phyloP scores from a whole-genome alignment of 2,797 vertebrate species.

The Gallinago stenura region DNA sequence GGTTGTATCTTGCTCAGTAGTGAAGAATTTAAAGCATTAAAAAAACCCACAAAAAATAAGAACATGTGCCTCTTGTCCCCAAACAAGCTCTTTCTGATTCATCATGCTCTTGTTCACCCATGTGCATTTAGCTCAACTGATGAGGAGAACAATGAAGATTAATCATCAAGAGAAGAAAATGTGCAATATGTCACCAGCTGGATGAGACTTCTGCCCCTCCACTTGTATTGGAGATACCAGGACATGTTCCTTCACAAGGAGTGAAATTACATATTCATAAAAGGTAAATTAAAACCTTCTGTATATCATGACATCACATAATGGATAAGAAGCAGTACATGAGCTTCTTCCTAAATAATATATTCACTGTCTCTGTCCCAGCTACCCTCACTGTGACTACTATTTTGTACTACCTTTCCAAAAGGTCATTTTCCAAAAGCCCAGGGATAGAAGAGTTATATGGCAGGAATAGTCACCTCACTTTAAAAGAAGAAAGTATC shows the following conservation, averaged over 20 bases:
- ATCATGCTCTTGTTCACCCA: background rate
- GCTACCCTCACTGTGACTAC: background rate
- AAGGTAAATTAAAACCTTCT: background rate
- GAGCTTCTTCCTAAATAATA: background rate
- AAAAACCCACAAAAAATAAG: background rate
- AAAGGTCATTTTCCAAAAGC: background rate
- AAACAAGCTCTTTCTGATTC: background rate
- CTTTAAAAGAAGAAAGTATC: background rate
- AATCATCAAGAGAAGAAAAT: background rate
- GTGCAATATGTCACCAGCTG: background rate
- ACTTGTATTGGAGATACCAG: background rate
- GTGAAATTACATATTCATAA: background rate
- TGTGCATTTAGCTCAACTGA: background rate
- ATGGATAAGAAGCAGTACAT: background rate
- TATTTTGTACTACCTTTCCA: background rate
- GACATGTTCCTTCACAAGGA: background rate
- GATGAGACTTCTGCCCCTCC: background rate
- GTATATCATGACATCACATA: background rate
- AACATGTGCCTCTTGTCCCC: background rate
- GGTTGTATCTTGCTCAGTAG: background rate
- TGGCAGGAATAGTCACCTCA: background rate
- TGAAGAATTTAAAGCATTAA: background rate
- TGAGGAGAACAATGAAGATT: background rate
- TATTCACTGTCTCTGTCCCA: background rate
- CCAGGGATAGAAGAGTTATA: background rate